Evolutionary conservation across 2,888 invertebrate genomes (phyloP), one percentile per base, ranked within the genome.

Genomic region (Himalopsyche kuldschensis): DNA sequence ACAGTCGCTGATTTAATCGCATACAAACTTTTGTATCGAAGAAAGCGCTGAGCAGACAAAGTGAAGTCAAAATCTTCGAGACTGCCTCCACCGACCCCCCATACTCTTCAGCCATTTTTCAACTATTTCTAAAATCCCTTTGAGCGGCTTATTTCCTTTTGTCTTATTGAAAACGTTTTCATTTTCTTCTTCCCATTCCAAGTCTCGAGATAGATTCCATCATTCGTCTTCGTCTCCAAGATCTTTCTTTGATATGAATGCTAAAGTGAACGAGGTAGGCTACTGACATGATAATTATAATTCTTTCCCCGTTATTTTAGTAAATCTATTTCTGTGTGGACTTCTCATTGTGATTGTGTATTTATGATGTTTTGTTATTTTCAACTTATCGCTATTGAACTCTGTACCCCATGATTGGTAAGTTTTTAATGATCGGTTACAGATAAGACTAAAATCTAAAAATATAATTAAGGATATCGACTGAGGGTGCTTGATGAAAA

Each of bases 1-100:
- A 55, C 20, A n/a, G 76, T 46, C 27, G 15, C 48, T 48, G 79
- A 79, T 79, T 79, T 55, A 79, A 79, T 47, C 47, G 63, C 79
- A 30, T 30, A 79, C 55, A 55, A 79, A 79, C 63, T 79, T 79
- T 79, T 20, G 79, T 47, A 79, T 79, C 79, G 63, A 79, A 30
- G 79, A 32, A 79, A 79, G 32, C 35, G 79, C 31, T 31, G 32
- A 15, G 55, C 30, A 63, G 55, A 79, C 79, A 55, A 55, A 55
- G 55, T 24, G 10, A 55, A 55, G 20, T 55, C 55, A 20, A 55
- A 55, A 55, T 55, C 55, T 20, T 55, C 55, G 55, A 55, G 55
- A 55, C 55, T 55, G 20, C 55, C 24, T 55, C 41, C 41, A 15
- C 41, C 8, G 15, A 15, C 41, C 15, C 15, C 41, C 41, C 41